Conservation (phyloP, 2,888 invertebrate species). For the Archips xylosteana region DNA sequence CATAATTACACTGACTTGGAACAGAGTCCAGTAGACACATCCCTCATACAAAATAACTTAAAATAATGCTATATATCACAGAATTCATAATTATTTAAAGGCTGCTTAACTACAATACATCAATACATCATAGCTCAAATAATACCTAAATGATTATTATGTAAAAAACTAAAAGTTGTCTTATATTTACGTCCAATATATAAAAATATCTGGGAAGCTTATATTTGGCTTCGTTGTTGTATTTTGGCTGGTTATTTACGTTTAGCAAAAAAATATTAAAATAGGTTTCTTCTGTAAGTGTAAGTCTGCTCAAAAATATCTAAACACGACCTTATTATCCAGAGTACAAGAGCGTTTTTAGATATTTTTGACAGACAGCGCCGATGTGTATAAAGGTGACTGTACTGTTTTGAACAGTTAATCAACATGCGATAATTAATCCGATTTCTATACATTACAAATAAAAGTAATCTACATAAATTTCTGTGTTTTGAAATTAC, state of each 20-base stretch:
- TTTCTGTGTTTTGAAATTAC: too few species aligned
- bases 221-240: constrained; percentile 23
- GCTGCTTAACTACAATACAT: constrained; percentile 26
- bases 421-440: not conserved
- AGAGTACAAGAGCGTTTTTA: too few species aligned
- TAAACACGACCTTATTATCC: too few species aligned
- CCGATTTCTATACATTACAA: not conserved
- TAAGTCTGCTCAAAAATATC: too few species aligned
- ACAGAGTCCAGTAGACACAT: constrained; percentile 27
- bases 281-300: not conserved
- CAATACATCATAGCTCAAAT: constrained; percentile 29
- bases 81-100: constrained; percentile 42
- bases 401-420: not conserved
- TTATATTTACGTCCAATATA: constrained; percentile 27
- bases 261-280: not conserved
- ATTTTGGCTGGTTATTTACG: constrained; percentile 10
- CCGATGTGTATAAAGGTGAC: too few species aligned
- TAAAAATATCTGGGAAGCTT: constrained; percentile 34
- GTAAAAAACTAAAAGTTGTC: constrained; percentile 23
- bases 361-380: too few species aligned
- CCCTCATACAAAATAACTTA: constrained; percentile 42
- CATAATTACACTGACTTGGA: constrained; percentile 53
- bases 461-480: too few species aligned
- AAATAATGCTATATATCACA: constrained; percentile 41
- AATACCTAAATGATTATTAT: constrained; percentile 20